A percentile compares a stretch with the other conserved stretches of the same genome.
These are phyloP conservation scores for Trichosurus vulpecula DNA, from an alignment of 2,797 vertebrate species.

Conservation along the genomic window DNA sequence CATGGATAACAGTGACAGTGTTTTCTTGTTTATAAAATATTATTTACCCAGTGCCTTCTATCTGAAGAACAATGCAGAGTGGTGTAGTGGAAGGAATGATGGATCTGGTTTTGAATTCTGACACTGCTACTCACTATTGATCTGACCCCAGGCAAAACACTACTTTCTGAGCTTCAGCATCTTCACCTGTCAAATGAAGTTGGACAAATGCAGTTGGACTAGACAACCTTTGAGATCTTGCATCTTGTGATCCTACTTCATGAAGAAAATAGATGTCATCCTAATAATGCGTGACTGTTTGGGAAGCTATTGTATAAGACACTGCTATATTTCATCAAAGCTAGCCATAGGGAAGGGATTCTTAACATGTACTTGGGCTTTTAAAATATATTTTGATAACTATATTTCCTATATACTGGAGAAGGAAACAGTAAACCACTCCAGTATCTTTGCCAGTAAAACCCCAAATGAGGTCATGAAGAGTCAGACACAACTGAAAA, in stretches of 20 bases:
- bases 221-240: background rate
- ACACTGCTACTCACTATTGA: background rate
- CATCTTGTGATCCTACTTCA: background rate
- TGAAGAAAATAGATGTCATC: background rate
- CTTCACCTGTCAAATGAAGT: background rate
- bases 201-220: background rate
- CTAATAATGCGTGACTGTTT: background rate
- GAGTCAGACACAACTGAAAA: too few species aligned
- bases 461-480: too few species aligned
- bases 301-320: background rate
- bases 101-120: background rate
- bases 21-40: background rate
- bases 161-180: too few species aligned
- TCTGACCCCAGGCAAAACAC: background rate
- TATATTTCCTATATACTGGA: background rate
- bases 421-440: background rate
- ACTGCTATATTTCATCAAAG: background rate
- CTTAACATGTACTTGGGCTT: background rate
- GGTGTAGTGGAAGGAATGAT: background rate
- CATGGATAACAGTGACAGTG: background rate
- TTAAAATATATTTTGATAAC: background rate
- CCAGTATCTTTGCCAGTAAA: too few species aligned
- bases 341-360: background rate
- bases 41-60: background rate
- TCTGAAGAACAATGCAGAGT: background rate